Evolutionary conservation across 2,113 vertebrate genomes (phyloP), one percentile per base, ranked within the genome.

Genomic region (Amia ocellicauda): DNA sequence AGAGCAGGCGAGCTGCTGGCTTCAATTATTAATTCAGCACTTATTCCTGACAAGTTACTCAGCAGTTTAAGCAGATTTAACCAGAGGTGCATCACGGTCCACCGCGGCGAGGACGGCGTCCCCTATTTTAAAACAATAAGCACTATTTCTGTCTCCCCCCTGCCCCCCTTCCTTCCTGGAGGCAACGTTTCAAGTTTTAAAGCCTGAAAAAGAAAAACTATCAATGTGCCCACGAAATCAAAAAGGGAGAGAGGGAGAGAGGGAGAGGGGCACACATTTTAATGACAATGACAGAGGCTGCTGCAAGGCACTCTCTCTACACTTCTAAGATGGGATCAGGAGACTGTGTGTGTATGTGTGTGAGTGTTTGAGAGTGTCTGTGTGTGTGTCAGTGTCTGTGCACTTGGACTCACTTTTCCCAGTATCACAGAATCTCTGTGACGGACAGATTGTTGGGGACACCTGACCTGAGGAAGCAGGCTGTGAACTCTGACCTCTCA

Each of bases 21-120:
- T 70, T 83, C 80, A 84, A 85, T 85, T 84, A 87, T 85, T 86
- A 79, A 87, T 83, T 76, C 78, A 72, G 80, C 81, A 80, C 80
- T 83, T 82, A 83, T 74, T 75, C 69, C 68, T 49, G 70, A 80
- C 82, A 83, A 81, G 80, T 82, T 78, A 78, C 81, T 79, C 76
- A 72, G 78, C 64, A 67, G n/a, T 76, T 71, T 64, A 69, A 71
- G 61, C 58, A 49, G 74, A 58, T 60, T 68, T 55, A 71, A 53
- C 65, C 55, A 60, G 66, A 58, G 17, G 16, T 23, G 40, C 51
- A 70, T 78, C 72, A 74, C 53, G 42, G 13, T 56, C 40, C 45
- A 41, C 22, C 16, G 23, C 14, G 55, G 43, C 31, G 49, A n/a
- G n/a, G n/a, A n/a, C n/a, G n/a, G n/a, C n/a, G n/a, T n/a, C n/a